Evolutionary conservation across 2,113 vertebrate species (phyloP).

Genomic region (Rhabdornis inornatus): DNA sequence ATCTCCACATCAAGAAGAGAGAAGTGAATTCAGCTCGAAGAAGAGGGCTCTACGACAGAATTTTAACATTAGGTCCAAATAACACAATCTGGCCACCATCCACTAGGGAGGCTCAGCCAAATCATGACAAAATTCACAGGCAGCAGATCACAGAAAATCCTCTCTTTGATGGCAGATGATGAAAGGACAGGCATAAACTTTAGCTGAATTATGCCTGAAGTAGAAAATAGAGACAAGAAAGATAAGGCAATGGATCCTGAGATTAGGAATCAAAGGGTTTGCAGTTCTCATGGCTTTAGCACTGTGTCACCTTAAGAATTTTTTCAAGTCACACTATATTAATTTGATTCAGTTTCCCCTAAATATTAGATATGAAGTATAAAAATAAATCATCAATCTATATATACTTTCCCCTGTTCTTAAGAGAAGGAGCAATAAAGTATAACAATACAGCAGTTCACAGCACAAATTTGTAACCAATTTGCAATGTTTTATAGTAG

Average conservation of each 20-base stretch:
- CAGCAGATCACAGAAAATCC: slow-evolving; percentile 22
- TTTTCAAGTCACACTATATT: background rate
- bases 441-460: background rate
- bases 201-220: background rate
- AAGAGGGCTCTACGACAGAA: background rate
- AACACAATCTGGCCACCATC: background rate
- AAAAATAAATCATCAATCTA: background rate
- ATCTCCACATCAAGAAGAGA: background rate
- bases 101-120: background rate
- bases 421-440: background rate
- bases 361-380: background rate
- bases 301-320: background rate
- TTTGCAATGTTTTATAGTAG: background rate
- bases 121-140: slow-evolving; percentile 13
- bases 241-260: background rate
- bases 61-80: background rate
- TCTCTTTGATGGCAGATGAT: slow-evolving; percentile 42
- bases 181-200: slow-evolving; percentile 26
- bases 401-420: background rate
- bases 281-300: background rate
- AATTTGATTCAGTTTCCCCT: background rate
- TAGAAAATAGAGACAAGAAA: background rate
- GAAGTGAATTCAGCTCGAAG: background rate
- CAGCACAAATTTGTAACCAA: background rate
- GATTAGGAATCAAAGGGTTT: background rate